Evolutionary conservation across 2,797 vertebrate genomes (phyloP).

Genomic region (Sebastes ruberrimus): DNA sequence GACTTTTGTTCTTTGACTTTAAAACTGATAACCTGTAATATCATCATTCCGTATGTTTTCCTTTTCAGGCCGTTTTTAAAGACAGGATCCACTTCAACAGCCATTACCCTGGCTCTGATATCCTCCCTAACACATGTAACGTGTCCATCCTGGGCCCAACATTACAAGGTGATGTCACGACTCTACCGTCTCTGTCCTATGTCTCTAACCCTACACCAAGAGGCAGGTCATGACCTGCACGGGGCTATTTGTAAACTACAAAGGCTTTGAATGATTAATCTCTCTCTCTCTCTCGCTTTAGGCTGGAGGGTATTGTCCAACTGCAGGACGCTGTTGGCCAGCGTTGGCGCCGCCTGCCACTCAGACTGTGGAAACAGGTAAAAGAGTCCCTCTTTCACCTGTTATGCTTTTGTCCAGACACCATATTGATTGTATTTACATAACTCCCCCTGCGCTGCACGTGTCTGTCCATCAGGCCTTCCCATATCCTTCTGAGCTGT

Average conservation of each 20-base stretch:
- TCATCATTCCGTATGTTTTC: background rate
- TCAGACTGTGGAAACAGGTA: slow-evolving; percentile 89
- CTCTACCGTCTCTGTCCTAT: background rate
- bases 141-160: slow-evolving; percentile 88
- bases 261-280: slow-evolving; percentile 75
- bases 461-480: slow-evolving; percentile 83
- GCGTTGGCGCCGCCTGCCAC: slow-evolving; percentile 95
- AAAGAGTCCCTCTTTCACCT: background rate
- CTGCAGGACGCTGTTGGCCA: slow-evolving; percentile 89
- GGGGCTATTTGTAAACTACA: slow-evolving; percentile 66
- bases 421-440: background rate
- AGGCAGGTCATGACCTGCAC: slow-evolving; percentile 55
- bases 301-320: slow-evolving; percentile 86
- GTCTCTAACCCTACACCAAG: slow-evolving; percentile 49
- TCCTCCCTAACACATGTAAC: slow-evolving; percentile 94
- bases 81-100: slow-evolving; percentile 89
- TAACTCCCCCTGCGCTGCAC: background rate
- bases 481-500: slow-evolving; percentile 89
- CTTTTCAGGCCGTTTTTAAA: slow-evolving; percentile 85
- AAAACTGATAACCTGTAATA: background rate
- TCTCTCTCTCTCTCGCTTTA: slow-evolving; percentile 57
- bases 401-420: background rate
- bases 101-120: slow-evolving; percentile 81
- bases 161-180: slow-evolving; percentile 85
- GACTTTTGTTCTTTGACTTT: background rate